These are phyloP conservation scores for Bembecia ichneumoniformis DNA, from an alignment of 2,888 invertebrate species.

Conservation along the genomic window DNA sequence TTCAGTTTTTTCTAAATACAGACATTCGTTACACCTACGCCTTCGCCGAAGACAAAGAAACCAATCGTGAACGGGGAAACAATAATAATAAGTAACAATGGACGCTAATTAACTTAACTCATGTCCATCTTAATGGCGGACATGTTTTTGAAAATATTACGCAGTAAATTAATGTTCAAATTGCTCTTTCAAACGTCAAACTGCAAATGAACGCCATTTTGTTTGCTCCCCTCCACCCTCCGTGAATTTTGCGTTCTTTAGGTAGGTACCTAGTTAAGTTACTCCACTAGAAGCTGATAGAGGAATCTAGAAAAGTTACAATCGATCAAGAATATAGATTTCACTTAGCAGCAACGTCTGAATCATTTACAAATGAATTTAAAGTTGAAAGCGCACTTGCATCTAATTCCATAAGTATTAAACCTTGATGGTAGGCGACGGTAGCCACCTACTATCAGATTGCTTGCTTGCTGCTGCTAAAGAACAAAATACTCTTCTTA, in stretches of 20 bases:
- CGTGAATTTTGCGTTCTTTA: no score
- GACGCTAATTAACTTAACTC: constrained; percentile 42
- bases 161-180: constrained; percentile 50
- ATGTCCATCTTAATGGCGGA: constrained; percentile 29
- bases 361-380: no score
- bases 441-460: no score
- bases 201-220: constrained; percentile 41
- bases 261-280: no score
- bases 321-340: neutral
- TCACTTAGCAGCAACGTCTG: no score
- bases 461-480: no score
- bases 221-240: neutral
- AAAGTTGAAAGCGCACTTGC: no score
- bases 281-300: neutral
- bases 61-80: constrained; percentile 24
- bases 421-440: no score
- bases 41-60: constrained; percentile 21
- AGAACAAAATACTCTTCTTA: no score
- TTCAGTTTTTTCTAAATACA: constrained; percentile 23
- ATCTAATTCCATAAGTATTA: no score
- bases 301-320: neutral
- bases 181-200: constrained; percentile 60
- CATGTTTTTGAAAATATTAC: constrained; percentile 48
- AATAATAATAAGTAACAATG: constrained; percentile 38
- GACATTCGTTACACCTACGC: constrained; percentile 17